Base-by-base conservation (phyloP, 2,888 invertebrate species). In the Brachypalpus laphriformis region DNA sequence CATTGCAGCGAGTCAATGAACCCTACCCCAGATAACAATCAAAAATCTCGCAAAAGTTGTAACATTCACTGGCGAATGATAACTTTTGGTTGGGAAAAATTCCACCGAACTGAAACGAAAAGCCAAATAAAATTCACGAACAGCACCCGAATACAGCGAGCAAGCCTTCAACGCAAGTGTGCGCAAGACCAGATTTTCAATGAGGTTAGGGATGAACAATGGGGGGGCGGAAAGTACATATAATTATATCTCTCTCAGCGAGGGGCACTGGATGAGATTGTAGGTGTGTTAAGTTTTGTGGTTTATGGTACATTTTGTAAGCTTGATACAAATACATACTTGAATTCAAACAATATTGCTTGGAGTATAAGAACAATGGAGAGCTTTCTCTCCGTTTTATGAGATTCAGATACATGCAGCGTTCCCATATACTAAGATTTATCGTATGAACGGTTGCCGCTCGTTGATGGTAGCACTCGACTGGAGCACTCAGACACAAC, bases 141-240 rank as follows among this genome's bases (percentile, higher is more conserved):
- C 59, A 72, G n/a, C 25, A 59, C 71, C 49, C 59, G 49, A 72
- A 61, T 59, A 2, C 7, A 7, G 5, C 54, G 14, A 47, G 28
- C 42, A 70, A 70, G 70, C 45, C 56, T 57, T 57, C 31, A 57
- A 34, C 14, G 6, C 18, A n/a, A 40, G 2, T 72, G 22, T 72
- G 72, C 72, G 72, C 72, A 72, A 72, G 72, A 61, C 72, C 40
- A 51, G 61, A 61, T 51, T 72, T 51, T 61, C 61, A 72, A 72
- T 72, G 28, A 70, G 68, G 54, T n/a, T 9, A 54, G 54, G 14
- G 11, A 57, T 28, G 34, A 9, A 9, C 22, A 22, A 42, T 14
- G n/a, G n/a, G 22, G 49, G 7, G 4, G 42, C 16, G 31, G 8
- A 7, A 31, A 20, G 25, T 9, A 25, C 20, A 28, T 40, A 56